Evolutionary conservation across 2,113 vertebrate species (phyloP), one percentile per base, ranked within the genome.

Genomic region (Saguinus imperator): DNA sequence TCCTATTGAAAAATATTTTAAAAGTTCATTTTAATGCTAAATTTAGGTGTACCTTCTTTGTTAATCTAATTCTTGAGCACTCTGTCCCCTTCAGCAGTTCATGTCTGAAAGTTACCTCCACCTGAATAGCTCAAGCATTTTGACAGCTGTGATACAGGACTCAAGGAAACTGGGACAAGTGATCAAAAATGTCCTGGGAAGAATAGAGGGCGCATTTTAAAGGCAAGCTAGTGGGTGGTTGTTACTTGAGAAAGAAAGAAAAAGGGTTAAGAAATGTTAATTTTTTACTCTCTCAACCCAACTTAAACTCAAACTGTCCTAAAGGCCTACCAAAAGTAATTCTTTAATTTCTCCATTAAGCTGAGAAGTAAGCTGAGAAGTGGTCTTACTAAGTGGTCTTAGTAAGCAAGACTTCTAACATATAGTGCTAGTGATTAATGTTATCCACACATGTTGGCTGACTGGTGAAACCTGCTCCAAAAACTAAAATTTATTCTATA

Each of bases 21-120:
- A 90, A 73, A 52, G 48, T 48, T 90, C 23, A 79, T 48, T 89
- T 96, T 66, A 96, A 75, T 52, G 48, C 32, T 70, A 76, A 85
- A 68, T 35, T 66, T 18, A 50, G 75, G 14, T 43, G 17, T 8
- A 48, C 43, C 29, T 79, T 50, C 89, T 85, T 70, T 94, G 82
- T 91, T 93, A 81, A 77, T 61, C 50, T 32, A 35, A 76, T 61
- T 83, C 12, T 45, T 58, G 55, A n/a, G 57, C 32, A 66, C 21
- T 64, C 57, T 1, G 1, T 43, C 32, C 50, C 35, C n/a, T 20
- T 35, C 2, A 61, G 37, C 40, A 61, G 82, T 76, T 94, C 35
- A 32, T 88, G 85, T 79, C 43, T 76, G 35, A 85, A 87, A 92
- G 61, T 37, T 40, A 58, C 29, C 8, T 79, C 55, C 20, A 66